Evolutionary conservation across 1,140 invertebrate genomes (phyloP), one percentile per base, ranked within the genome.

Genomic region (Ceratosolen solmsi): DNA sequence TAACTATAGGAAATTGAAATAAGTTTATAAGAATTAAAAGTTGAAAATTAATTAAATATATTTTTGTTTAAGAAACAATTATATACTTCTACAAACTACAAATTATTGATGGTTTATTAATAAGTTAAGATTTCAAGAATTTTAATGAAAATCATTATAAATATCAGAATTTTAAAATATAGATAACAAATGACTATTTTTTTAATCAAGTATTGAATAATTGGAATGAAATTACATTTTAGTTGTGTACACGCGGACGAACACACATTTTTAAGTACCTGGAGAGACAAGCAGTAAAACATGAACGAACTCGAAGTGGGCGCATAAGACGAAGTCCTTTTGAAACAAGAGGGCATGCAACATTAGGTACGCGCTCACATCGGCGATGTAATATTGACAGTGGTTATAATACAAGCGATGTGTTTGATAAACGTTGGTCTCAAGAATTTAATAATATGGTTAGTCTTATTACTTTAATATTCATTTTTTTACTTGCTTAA

Each of bases 261-360:
- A 96, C 97, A 86, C 97, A 98, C 91, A 97, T 99, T 82, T 98
- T 98, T 92, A 98, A 98, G 89, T 98, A 96, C 92, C 92, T 99
- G 79, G 97, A 98, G 88, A 96, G 95, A 87, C 96, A 97, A 92
- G 96, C 97, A 33, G 94, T 94, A 85, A 95, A 95, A 87, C 93
- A 94, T 83, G 93, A 93, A 17, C 88, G 93, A 33, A 90, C 90
- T 77, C 89, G 90, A 72, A 90, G 89, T 11, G 89, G 89, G 46
- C 88, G 88, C 79, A 84, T 81, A 27, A 74, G 51, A 33, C 88
- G 88, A 80, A 92, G 90, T 17, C 84, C 93, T 77, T 92, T 91
- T 58, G 90, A 85, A 56, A 84, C 91, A 0, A 89, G 93, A n/a
- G 93, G 93, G 36, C 93, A 93, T 82, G 92, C 92, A 2, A 93